Percentiles rank a stretch among this genome's conserved stretches.
phyloP scores from a whole-genome alignment of 2,888 invertebrate species.

The Drosophila anceps region DNA sequence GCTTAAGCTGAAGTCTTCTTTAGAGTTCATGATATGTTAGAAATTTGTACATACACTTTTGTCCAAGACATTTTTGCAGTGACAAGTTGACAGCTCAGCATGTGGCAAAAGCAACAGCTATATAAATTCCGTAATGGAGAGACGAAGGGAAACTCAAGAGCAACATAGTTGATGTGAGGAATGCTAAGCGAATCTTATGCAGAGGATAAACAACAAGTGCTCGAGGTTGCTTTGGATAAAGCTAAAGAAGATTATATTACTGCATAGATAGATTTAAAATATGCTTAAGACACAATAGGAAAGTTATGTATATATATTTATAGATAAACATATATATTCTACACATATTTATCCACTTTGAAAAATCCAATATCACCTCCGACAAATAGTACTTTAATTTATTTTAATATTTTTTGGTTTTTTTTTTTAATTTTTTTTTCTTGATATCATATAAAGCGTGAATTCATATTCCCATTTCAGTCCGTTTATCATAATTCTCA shows the following conservation, averaged over 20 bases:
- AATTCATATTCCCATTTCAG: neutral
- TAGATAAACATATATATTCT: neutral
- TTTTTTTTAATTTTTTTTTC: neutral
- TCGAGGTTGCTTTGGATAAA: neutral
- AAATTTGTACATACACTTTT: constrained; percentile 23
- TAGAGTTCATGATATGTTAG: constrained; percentile 25
- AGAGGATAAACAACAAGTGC: neutral
- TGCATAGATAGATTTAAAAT: too few species aligned
- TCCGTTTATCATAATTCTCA: neutral
- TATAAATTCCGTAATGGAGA: neutral
- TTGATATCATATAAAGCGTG: neutral
- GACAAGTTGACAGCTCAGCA: constrained; percentile 40
- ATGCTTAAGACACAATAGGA: neutral
- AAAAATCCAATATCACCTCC: neutral
- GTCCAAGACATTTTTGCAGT: constrained; percentile 12
- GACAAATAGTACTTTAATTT: neutral
- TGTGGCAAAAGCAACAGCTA: constrained; percentile 28
- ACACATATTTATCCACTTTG: neutral
- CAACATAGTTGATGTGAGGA: neutral
- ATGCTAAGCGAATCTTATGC: constrained; percentile 6
- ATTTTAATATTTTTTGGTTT: neutral
- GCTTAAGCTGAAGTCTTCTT: neutral
- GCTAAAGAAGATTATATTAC: neutral
- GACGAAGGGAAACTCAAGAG: neutral
- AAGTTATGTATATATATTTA: neutral